phyloP scores from a whole-genome alignment of 2,888 invertebrate species.

The Calameuta pallipes region DNA sequence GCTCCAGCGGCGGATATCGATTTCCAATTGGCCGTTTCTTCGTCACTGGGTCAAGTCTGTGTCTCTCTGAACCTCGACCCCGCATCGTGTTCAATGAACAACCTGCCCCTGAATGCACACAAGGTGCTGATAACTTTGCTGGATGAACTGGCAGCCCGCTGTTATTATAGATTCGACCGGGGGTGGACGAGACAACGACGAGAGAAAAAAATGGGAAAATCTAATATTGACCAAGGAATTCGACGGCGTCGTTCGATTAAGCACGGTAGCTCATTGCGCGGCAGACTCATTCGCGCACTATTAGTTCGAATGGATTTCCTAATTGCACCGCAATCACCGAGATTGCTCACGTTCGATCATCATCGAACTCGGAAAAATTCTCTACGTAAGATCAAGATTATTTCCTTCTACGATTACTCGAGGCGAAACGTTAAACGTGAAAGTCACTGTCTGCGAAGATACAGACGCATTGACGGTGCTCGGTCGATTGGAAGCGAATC shows the following conservation, averaged over 20 bases:
- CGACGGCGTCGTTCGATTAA: slow-evolving; percentile 49
- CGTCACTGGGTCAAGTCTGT: background rate
- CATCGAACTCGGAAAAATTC: slow-evolving; percentile 19
- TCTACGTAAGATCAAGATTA: slow-evolving; percentile 7
- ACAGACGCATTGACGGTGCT: no score
- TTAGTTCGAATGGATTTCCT: slow-evolving; percentile 65
- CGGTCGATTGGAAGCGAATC: no score
- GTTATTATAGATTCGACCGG: background rate
- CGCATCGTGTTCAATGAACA: no score
- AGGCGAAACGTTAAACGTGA: background rate
- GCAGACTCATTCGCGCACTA: slow-evolving; percentile 56
- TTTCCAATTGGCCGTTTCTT: background rate
- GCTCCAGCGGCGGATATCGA: background rate
- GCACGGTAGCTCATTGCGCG: slow-evolving; percentile 44
- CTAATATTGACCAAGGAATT: slow-evolving; percentile 22
- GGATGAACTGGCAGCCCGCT: background rate
- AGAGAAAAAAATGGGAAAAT: no score
- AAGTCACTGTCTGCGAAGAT: background rate
- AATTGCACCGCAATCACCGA: slow-evolving; percentile 45
- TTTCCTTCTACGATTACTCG: slow-evolving; percentile 14
- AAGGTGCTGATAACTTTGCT: background rate
- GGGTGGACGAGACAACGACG: no score
- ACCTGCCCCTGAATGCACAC: background rate
- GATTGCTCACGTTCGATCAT: slow-evolving; percentile 59
- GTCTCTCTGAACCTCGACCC: background rate